A percentile compares a stretch with the other conserved stretches of the same genome.
Conservation (phyloP, 2,113 vertebrate genomes). For the Coracopsis vasa region DNA sequence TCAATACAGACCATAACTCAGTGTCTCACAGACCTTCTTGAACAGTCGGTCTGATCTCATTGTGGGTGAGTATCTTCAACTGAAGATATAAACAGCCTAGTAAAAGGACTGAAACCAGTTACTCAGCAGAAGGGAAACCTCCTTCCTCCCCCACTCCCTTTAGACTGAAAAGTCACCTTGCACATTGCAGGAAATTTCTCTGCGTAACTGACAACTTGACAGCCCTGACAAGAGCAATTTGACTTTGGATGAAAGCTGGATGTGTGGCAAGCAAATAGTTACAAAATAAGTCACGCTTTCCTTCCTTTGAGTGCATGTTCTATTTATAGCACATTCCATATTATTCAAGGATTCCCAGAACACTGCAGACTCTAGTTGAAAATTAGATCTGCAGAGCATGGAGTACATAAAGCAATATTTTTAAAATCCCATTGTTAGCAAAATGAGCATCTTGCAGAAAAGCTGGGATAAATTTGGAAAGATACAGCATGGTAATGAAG, state of each 20-base stretch:
- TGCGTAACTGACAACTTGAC: background rate
- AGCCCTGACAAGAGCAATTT: background rate
- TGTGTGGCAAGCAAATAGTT: background rate
- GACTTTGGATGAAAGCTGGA: background rate
- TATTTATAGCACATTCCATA: conserved; percentile 17
- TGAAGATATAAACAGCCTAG: background rate
- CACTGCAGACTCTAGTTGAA: conserved; percentile 19
- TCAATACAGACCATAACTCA: background rate
- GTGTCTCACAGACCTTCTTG: background rate
- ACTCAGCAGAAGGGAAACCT: background rate
- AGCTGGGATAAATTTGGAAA: background rate
- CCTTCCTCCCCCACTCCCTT: background rate
- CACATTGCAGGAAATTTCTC: background rate
- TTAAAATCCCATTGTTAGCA: background rate
- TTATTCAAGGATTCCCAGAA: conserved; percentile 69
- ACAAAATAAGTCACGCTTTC: background rate
- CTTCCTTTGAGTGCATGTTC: background rate
- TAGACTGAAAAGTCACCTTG: background rate
- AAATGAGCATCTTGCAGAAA: background rate
- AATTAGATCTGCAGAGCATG: background rate
- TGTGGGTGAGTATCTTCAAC: background rate
- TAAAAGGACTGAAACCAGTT: background rate
- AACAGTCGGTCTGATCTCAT: background rate
- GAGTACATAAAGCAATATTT: background rate
- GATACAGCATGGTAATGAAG: background rate